These are phyloP conservation scores for Phytoseiulus persimilis DNA, from an alignment of 2,888 invertebrate genomes.

Conservation along the genomic window DNA sequence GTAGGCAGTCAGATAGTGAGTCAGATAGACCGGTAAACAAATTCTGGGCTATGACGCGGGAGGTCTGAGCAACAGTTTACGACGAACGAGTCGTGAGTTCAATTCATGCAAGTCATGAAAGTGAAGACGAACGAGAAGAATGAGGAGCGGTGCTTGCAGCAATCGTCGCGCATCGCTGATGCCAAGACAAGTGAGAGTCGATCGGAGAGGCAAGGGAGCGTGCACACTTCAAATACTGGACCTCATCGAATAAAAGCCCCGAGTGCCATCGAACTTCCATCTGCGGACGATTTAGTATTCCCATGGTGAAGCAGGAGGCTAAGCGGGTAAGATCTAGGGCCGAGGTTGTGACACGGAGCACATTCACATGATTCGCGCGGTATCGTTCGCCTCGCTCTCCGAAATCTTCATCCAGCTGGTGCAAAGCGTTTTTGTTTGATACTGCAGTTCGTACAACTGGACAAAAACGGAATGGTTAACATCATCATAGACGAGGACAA, in stretches of 20 bases:
- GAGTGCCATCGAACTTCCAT: neutral
- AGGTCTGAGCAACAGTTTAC: neutral
- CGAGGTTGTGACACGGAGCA: neutral
- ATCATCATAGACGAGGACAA: constrained; percentile 31
- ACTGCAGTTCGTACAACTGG: constrained; percentile 26
- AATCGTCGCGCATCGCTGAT: neutral
- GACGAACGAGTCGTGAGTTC: neutral
- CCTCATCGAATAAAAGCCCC: neutral
- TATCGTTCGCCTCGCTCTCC: no score
- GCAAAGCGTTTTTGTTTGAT: neutral
- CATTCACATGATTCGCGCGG: no score
- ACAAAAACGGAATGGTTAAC: constrained; percentile 31
- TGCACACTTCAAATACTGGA: neutral
- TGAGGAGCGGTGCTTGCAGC: neutral
- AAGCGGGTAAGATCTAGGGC: neutral
- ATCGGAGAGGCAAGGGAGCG: neutral
- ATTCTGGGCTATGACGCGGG: neutral
- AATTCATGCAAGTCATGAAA: neutral
- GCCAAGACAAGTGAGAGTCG: neutral
- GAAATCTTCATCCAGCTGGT: no score
- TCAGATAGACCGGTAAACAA: neutral
- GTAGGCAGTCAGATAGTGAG: neutral
- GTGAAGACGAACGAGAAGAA: neutral
- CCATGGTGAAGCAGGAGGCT: neutral
- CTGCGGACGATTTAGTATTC: neutral